phyloP scores from a whole-genome alignment of 2,113 vertebrate genomes.

The Orthonyx spaldingii region DNA sequence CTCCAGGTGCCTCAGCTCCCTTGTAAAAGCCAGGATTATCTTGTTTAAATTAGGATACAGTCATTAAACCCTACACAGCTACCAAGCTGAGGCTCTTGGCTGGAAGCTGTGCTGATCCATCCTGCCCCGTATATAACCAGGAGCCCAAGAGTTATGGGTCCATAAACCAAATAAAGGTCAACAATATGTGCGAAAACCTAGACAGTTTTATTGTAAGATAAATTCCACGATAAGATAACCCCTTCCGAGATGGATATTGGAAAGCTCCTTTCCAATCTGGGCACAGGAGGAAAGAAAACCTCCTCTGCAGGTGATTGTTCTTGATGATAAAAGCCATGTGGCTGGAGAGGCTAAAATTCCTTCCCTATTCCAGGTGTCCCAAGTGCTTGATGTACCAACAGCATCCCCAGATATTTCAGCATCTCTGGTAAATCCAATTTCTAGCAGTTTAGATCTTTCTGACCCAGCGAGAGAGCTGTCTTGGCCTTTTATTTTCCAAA shows the following conservation, averaged over 20 bases:
- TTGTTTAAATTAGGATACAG: background rate
- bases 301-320: background rate
- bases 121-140: background rate
- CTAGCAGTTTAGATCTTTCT: background rate
- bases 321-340: background rate
- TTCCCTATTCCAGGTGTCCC: background rate
- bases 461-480: background rate
- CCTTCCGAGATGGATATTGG: background rate
- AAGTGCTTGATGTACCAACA: rapidly evolving
- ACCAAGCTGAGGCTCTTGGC: background rate
- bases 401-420: background rate
- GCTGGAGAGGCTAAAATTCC: background rate
- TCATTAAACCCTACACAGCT: background rate
- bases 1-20: background rate
- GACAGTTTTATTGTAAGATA: background rate
- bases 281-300: background rate
- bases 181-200: background rate
- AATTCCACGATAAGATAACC: background rate
- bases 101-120: background rate
- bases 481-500: background rate
- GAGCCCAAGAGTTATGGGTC: background rate
- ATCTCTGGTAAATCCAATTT: background rate
- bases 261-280: background rate
- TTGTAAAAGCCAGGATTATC: background rate
- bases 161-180: background rate